These are phyloP conservation scores for Halisarca cf. caerulea DNA, from an alignment of 37 sponge, comb jelly and placozoan species.

Conservation along the genomic window DNA sequence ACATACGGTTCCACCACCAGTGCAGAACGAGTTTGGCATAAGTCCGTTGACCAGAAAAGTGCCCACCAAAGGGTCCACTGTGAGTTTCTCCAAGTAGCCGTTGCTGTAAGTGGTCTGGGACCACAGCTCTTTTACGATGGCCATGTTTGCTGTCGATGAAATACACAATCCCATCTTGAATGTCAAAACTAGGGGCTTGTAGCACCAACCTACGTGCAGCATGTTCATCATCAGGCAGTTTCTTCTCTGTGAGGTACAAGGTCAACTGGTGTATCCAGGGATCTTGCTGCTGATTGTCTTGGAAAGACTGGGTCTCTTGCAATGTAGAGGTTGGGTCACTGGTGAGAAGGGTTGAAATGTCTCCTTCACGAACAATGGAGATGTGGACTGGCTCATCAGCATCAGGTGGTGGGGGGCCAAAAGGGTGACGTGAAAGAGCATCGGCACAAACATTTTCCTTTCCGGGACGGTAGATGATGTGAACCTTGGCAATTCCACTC, in stretches of 20 bases:
- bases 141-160: slow-evolving; percentile 36
- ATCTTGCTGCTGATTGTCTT: slow-evolving; percentile 46
- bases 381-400: slow-evolving; percentile 2
- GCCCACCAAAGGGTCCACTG: slow-evolving; percentile 37
- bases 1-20: slow-evolving; percentile 70
- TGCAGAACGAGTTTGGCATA: neutral
- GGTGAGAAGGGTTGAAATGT: neutral
- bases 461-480: slow-evolving; percentile 48
- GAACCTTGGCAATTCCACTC: slow-evolving; percentile 21
- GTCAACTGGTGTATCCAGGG: slow-evolving; percentile 14
- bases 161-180: slow-evolving; percentile 51
- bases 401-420: slow-evolving; percentile 1
- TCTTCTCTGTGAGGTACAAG: slow-evolving; percentile 18
- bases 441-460: slow-evolving; percentile 50
- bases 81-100: slow-evolving; percentile 38
- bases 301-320: neutral
- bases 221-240: slow-evolving; percentile 25
- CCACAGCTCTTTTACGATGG: slow-evolving; percentile 48
- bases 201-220: slow-evolving; percentile 9
- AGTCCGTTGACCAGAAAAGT: slow-evolving; percentile 49
- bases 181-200: neutral
- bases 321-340: neutral
- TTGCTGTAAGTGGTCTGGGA: slow-evolving; percentile 41
- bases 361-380: neutral
- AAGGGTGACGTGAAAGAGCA: slow-evolving; percentile 32